A percentile compares a stretch with the other conserved stretches of the same genome.
Conservation (phyloP, 2,797 vertebrate species). For the Leptatherina wallacei region DNA sequence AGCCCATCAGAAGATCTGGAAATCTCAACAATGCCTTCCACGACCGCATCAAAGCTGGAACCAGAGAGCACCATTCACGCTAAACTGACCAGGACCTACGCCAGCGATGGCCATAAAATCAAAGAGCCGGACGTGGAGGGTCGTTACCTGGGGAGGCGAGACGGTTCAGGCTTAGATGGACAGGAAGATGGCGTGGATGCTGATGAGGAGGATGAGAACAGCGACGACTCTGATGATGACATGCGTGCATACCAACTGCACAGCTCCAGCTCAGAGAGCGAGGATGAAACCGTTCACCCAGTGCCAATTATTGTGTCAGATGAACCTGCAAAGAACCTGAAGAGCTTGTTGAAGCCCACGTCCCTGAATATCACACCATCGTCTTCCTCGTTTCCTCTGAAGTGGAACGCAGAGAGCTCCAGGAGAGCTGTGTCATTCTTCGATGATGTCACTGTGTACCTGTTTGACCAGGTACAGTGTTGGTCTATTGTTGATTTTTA, state of each 20-base stretch:
- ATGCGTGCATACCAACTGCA: slow-evolving; percentile 88
- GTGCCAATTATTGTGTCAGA: slow-evolving; percentile 91
- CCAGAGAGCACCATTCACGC: slow-evolving; percentile 70
- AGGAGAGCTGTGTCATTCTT: slow-evolving; percentile 95
- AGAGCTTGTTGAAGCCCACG: slow-evolving; percentile 90
- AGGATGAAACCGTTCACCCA: slow-evolving; percentile 84
- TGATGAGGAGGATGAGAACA: slow-evolving; percentile 97
- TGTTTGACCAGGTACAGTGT: slow-evolving; percentile 92
- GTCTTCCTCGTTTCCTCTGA: slow-evolving; percentile 51
- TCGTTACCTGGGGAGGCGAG: slow-evolving; percentile 89
- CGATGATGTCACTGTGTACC: slow-evolving; percentile 96
- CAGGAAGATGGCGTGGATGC: slow-evolving; percentile 91
- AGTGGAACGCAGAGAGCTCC: slow-evolving; percentile 60
- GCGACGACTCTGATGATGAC: slow-evolving; percentile 94
- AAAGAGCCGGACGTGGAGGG: slow-evolving; percentile 96
- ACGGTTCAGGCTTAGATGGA: slow-evolving; percentile 78
- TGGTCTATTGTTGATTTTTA: background rate
- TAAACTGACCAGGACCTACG: slow-evolving; percentile 81
- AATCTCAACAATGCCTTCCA: slow-evolving; percentile 17
- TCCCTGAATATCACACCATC: slow-evolving; percentile 46
- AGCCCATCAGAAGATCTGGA: slow-evolving; percentile 29
- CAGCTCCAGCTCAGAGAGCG: slow-evolving; percentile 93
- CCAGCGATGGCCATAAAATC: slow-evolving; percentile 86
- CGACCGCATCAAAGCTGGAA: slow-evolving; percentile 32
- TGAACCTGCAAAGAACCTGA: slow-evolving; percentile 83